These are phyloP conservation scores for Pituophis catenifer DNA, from an alignment of 2,113 vertebrate genomes.

Conservation along the genomic window DNA sequence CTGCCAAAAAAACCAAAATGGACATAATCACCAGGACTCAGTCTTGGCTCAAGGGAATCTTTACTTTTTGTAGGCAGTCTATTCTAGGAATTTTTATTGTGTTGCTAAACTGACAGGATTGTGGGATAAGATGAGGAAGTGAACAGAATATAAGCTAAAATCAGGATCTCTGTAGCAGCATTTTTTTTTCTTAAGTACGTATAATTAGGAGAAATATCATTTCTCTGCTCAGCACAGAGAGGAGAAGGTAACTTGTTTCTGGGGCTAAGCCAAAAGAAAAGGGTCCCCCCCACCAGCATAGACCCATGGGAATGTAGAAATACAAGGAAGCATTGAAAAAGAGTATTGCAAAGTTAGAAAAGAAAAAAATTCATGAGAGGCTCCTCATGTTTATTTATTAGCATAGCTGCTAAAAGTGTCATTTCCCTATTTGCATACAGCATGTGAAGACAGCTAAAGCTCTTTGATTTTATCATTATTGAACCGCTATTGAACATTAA, in stretches of 20 bases:
- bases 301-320: background rate
- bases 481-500: conserved; percentile 48
- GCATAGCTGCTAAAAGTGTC: conserved; percentile 23
- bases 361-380: background rate
- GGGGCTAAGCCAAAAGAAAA: background rate
- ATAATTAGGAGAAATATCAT: background rate
- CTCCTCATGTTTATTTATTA: conserved; percentile 6
- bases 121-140: background rate
- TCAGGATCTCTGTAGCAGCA: background rate
- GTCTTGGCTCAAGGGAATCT: background rate
- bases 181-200: background rate
- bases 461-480: conserved; percentile 56
- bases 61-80: background rate
- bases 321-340: background rate
- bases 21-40: background rate
- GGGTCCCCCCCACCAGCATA: background rate
- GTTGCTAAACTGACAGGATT: background rate
- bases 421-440: conserved; percentile 43
- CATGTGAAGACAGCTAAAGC: conserved; percentile 32
- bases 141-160: background rate
- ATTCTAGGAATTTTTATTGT: background rate
- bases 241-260: background rate
- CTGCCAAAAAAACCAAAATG: background rate
- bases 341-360: background rate
- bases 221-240: background rate